A percentile compares a stretch with the other conserved stretches of the same genome.
Evolutionary conservation across 2,113 vertebrate species (phyloP).

Genomic region (Corvus cornix): DNA sequence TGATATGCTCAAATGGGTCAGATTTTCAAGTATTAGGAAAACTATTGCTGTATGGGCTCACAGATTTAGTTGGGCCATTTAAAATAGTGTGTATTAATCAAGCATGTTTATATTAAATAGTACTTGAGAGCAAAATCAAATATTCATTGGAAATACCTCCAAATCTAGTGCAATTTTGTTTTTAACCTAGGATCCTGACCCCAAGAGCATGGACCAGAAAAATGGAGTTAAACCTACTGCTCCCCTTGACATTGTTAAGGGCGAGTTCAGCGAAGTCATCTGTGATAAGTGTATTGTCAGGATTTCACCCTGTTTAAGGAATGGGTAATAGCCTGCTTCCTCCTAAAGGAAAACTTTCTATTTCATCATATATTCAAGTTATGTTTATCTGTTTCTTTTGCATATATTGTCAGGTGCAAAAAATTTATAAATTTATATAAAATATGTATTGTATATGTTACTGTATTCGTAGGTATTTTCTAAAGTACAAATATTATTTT

Average conservation of each 20-base stretch:
- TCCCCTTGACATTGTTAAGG: background rate
- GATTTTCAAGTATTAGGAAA: background rate
- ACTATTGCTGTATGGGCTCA: background rate
- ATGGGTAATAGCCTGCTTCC: background rate
- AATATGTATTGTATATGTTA: background rate
- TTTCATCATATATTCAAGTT: background rate
- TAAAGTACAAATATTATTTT: background rate
- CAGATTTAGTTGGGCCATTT: background rate
- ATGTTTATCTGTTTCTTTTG: background rate
- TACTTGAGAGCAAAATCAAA: background rate
- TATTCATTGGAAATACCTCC: background rate
- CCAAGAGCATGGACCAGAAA: background rate
- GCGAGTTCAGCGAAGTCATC: background rate
- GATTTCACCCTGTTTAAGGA: background rate
- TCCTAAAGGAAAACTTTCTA: background rate
- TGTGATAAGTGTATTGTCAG: background rate
- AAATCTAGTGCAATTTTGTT: background rate
- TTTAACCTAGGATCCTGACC: background rate
- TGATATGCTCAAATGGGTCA: background rate
- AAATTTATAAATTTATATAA: background rate
- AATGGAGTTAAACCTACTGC: background rate
- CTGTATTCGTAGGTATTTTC: background rate
- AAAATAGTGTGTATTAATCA: background rate
- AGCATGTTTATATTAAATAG: background rate
- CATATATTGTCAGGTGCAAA: background rate